phyloP scores from a whole-genome alignment of 2,888 invertebrate species.

The Cantharis rufa region DNA sequence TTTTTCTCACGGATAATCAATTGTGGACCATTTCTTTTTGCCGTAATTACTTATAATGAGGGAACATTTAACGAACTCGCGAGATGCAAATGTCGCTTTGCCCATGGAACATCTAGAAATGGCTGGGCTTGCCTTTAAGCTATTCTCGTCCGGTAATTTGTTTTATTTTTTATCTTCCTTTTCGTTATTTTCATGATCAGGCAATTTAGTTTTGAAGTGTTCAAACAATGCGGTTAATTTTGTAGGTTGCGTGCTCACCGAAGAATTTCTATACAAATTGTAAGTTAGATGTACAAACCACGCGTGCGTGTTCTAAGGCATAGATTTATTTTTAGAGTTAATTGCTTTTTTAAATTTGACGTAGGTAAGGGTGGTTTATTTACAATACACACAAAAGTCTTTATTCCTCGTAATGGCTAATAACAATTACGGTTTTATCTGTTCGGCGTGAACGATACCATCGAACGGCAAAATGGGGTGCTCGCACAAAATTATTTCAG shows the following conservation, averaged over 20 bases:
- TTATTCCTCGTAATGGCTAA: not conserved
- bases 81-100: constrained; percentile 22
- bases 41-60: constrained; percentile 7
- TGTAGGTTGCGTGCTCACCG: constrained; percentile 4
- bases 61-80: constrained; percentile 14
- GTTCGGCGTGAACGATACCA: not conserved
- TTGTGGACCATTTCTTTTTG: constrained; percentile 10
- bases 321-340: not conserved
- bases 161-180: constrained; percentile 12
- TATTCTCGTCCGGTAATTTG: constrained; percentile 9
- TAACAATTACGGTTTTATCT: not conserved
- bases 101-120: not conserved
- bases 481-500: too few relatives aligned
- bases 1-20: constrained; percentile 25
- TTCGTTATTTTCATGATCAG: constrained; percentile 14
- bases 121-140: constrained; percentile 6
- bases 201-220: constrained; percentile 11
- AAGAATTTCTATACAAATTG: constrained; percentile 1
- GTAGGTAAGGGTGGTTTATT: not conserved
- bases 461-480: not conserved
- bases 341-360: constrained; percentile 1
- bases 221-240: constrained; percentile 15
- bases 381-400: not conserved
- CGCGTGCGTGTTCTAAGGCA: not conserved
- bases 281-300: constrained; percentile 5